These are phyloP conservation scores for Aphyosemion australe DNA, from an alignment of 2,113 vertebrate species.

Conservation along the genomic window DNA sequence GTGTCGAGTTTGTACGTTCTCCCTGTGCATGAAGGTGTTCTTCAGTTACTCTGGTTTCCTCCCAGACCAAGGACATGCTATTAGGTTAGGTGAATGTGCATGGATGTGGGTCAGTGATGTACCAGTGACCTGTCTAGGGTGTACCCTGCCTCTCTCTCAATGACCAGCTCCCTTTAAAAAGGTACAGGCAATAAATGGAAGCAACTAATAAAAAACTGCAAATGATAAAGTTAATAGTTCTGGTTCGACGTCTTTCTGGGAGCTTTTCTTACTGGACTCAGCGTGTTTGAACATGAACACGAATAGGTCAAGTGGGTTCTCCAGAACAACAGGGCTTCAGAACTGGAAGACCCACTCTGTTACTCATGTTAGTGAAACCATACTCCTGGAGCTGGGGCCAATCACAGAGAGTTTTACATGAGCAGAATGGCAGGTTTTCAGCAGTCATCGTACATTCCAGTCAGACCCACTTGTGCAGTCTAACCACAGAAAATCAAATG, in stretches of 20 bases:
- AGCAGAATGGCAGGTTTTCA: not conserved
- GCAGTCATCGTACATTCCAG: constrained; percentile 13
- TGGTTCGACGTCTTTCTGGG: not conserved
- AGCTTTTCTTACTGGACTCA: not conserved
- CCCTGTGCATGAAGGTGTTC: too few species aligned
- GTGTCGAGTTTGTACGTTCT: too few species aligned
- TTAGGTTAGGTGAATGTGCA: too few species aligned
- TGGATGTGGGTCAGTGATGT: too few species aligned
- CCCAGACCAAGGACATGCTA: too few species aligned
- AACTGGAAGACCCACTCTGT: not conserved
- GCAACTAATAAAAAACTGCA: too few species aligned
- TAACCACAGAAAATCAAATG: constrained; percentile 38
- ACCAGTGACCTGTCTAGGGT: too few species aligned
- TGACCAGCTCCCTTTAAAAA: too few species aligned
- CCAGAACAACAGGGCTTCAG: not conserved
- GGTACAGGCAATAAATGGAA: too few species aligned
- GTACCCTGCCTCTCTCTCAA: too few species aligned
- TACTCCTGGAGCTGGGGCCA: constrained; percentile 1
- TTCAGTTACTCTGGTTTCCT: too few species aligned
- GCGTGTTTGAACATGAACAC: not conserved
- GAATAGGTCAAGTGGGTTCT: not conserved
- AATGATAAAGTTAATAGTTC: not conserved
- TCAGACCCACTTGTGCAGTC: not conserved
- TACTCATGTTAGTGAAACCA: too few species aligned
- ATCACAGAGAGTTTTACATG: not conserved